Conservation (phyloP, 2,888 invertebrate genomes). For the Timandra comae region DNA sequence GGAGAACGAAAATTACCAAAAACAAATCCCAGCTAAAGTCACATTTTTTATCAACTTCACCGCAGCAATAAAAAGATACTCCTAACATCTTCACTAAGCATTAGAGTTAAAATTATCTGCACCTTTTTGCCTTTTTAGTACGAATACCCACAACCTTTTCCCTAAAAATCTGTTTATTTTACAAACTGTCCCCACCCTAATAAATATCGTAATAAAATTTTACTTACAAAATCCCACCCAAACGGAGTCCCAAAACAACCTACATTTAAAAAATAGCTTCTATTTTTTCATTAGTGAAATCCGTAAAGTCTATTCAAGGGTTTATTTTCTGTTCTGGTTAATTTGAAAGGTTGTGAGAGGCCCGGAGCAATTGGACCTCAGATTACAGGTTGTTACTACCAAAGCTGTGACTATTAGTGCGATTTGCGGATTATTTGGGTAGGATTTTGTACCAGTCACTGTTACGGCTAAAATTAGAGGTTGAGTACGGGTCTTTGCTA, state of each 20-base stretch:
- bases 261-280: constrained; percentile 20
- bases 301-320: constrained; percentile 5
- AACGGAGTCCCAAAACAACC: neutral
- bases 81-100: neutral
- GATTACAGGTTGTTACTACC: constrained; percentile 6
- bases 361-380: constrained; percentile 1
- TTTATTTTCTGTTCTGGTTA: constrained; percentile 3
- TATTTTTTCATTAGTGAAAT: neutral
- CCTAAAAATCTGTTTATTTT: too few relatives aligned
- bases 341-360: constrained; percentile 2
- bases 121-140: too few relatives aligned
- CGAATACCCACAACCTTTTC: too few relatives aligned
- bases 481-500: too few relatives aligned
- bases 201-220: too few relatives aligned
- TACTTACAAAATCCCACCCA: too few relatives aligned
- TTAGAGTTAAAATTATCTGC: neutral
- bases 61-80: neutral
- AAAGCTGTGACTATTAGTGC: constrained; percentile 10
- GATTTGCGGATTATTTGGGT: constrained; percentile 11
- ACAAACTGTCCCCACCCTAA: too few relatives aligned
- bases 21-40: neutral
- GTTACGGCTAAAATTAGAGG: neutral
- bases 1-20: too few relatives aligned
- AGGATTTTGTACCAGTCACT: constrained; percentile 1
- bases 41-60: neutral